These are phyloP conservation scores for Psittacara wagleri DNA, from an alignment of 2,113 vertebrate species.

Conservation along the genomic window DNA sequence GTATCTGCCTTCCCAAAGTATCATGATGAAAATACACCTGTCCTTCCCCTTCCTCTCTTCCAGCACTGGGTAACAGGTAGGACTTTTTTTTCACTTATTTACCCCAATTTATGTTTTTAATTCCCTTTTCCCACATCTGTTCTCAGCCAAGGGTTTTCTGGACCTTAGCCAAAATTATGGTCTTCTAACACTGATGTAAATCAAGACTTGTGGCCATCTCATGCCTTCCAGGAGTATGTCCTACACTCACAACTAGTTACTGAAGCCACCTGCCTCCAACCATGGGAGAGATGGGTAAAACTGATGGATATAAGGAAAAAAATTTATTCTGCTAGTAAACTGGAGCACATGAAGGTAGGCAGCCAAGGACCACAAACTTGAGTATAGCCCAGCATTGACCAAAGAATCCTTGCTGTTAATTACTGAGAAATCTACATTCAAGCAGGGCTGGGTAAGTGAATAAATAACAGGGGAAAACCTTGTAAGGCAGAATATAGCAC, in stretches of 20 bases:
- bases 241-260: not conserved
- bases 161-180: not conserved
- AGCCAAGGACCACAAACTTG: not conserved
- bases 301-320: not conserved
- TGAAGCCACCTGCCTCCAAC: not conserved
- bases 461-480: not conserved
- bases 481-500: not conserved
- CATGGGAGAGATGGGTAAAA: not conserved
- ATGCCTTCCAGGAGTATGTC: rapidly evolving
- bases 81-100: not conserved
- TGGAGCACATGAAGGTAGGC: not conserved
- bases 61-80: not conserved
- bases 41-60: not conserved
- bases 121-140: not conserved
- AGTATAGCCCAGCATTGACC: not conserved
- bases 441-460: not conserved
- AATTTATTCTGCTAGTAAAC: not conserved
- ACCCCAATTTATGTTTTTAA: not conserved
- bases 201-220: not conserved
- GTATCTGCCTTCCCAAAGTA: not conserved
- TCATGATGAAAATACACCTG: not conserved
- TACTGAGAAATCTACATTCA: not conserved
- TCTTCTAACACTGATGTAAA: not conserved
- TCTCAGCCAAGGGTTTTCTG: not conserved
- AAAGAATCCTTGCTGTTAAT: not conserved